Percentiles rank a stretch among this genome's conserved stretches.
phyloP scores from a whole-genome alignment of 2,888 invertebrate genomes.

The Dynastes tityus region DNA sequence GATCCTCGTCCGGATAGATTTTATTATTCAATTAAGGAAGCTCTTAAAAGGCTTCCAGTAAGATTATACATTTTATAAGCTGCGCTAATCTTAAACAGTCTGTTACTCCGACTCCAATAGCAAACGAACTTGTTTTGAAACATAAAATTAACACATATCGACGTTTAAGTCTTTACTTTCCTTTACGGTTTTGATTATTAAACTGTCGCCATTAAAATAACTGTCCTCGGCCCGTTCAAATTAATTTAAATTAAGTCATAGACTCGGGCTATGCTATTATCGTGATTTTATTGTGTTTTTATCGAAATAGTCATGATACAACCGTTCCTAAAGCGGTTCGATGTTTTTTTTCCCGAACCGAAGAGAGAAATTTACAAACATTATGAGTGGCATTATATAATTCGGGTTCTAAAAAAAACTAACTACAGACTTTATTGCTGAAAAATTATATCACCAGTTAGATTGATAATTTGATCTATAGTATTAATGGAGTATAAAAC shows the following conservation, averaged over 20 bases:
- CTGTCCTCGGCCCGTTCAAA: constrained; percentile 11
- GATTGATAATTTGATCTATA: too few relatives aligned
- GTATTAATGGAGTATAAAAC: too few relatives aligned
- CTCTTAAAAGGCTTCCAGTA: constrained; percentile 24
- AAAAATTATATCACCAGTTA: too few relatives aligned
- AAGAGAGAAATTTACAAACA: too few relatives aligned
- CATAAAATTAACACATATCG: constrained; percentile 31
- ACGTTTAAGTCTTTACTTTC: neutral
- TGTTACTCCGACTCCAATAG: constrained; percentile 20
- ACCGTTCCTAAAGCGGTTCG: neutral
- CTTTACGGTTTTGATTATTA: constrained; percentile 20
- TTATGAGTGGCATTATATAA: too few relatives aligned
- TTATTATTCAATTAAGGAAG: constrained; percentile 44
- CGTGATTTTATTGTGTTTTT: constrained; percentile 16
- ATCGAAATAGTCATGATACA: neutral
- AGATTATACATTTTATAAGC: constrained; percentile 33
- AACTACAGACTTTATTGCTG: too few relatives aligned
- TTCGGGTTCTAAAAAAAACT: too few relatives aligned
- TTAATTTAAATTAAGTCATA: constrained; percentile 32
- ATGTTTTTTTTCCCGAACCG: too few relatives aligned
- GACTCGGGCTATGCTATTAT: neutral
- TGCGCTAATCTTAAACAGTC: constrained; percentile 25
- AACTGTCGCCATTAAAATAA: constrained; percentile 33
- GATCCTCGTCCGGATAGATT: constrained; percentile 8
- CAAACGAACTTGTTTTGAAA: constrained; percentile 13